These are phyloP conservation scores for Ormyrus nitidulus DNA, from an alignment of 2,888 invertebrate species.

Conservation along the genomic window DNA sequence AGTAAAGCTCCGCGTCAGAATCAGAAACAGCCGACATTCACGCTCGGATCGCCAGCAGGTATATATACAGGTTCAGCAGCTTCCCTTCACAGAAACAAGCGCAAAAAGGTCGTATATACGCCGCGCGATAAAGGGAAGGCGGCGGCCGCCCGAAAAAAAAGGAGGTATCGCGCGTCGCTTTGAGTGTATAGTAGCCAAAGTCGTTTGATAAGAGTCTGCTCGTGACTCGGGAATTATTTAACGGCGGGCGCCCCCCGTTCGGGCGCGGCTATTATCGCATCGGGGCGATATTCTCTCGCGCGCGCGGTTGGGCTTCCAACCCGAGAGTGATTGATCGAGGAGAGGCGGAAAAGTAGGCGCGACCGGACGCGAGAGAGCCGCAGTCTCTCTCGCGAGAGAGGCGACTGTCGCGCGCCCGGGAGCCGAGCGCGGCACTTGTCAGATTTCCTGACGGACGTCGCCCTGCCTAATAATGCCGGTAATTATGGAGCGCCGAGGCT, in stretches of 20 bases:
- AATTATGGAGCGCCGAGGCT: neutral
- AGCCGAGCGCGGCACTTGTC: neutral
- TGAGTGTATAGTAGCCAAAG: neutral
- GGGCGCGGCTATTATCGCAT: constrained; percentile 51
- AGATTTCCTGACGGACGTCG: constrained; percentile 14
- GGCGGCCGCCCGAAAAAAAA: neutral
- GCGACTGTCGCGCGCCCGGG: neutral
- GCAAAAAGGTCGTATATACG: neutral
- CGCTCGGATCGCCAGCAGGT: neutral
- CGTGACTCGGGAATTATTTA: constrained; percentile 51
- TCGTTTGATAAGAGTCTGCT: constrained; percentile 40
- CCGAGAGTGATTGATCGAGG: constrained; percentile 45
- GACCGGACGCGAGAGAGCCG: constrained; percentile 23
- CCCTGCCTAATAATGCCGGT: neutral
- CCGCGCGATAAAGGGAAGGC: neutral
- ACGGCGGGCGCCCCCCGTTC: neutral
- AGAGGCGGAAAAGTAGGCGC: constrained; percentile 47
- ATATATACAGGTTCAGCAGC: neutral
- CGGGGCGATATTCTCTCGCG: neutral
- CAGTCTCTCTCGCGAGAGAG: constrained; percentile 1
- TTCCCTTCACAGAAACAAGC: too few relatives aligned
- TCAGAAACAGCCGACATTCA: neutral
- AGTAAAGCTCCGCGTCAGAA: too few relatives aligned
- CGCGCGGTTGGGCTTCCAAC: neutral
- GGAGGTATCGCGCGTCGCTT: constrained; percentile 27